These are phyloP conservation scores for Caenorhabditis sp. DNA, from an alignment of 2,888 invertebrate genomes.

Conservation along the genomic window DNA sequence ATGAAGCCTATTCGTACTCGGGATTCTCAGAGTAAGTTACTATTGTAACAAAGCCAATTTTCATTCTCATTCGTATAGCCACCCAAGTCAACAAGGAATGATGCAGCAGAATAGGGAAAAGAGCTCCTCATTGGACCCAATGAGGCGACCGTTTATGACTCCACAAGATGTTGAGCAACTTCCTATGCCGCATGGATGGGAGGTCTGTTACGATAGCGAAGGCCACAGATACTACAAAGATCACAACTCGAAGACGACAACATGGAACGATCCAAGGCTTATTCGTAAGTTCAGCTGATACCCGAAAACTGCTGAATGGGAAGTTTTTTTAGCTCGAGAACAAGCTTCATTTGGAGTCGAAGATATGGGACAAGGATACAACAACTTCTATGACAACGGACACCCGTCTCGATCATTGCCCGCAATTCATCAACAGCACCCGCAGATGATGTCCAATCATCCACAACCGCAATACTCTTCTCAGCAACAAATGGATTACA, in stretches of 20 bases:
- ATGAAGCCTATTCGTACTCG: slow-evolving; percentile 59
- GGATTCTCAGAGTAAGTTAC: slow-evolving; percentile 54
- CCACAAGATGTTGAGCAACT: slow-evolving; percentile 60
- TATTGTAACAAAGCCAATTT: not conserved
- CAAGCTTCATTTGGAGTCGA: slow-evolving; percentile 17
- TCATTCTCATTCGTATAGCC: not conserved
- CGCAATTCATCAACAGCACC: slow-evolving; percentile 60
- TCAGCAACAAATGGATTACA: slow-evolving; percentile 64
- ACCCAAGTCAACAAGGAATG: slow-evolving; percentile 46
- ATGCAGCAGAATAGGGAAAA: slow-evolving; percentile 55
- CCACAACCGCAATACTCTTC: slow-evolving; percentile 58
- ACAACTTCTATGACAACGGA: slow-evolving; percentile 51
- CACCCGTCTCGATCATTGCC: slow-evolving; percentile 62
- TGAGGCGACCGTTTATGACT: slow-evolving; percentile 57
- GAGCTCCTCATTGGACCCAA: slow-evolving; percentile 67
- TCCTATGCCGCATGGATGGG: slow-evolving; percentile 70
- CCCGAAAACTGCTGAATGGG: not conserved
- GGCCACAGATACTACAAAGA: slow-evolving; percentile 70
- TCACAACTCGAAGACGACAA: slow-evolving; percentile 70
- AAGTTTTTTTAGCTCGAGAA: slow-evolving; percentile 33
- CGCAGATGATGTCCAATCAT: slow-evolving; percentile 54
- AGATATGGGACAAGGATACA: slow-evolving; percentile 21
- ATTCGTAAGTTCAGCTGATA: slow-evolving; percentile 31
- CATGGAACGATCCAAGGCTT: slow-evolving; percentile 70
- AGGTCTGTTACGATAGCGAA: slow-evolving; percentile 65